Evolutionary conservation across 2,888 invertebrate species (phyloP).

Genomic region (Hoplodrina blanda): DNA sequence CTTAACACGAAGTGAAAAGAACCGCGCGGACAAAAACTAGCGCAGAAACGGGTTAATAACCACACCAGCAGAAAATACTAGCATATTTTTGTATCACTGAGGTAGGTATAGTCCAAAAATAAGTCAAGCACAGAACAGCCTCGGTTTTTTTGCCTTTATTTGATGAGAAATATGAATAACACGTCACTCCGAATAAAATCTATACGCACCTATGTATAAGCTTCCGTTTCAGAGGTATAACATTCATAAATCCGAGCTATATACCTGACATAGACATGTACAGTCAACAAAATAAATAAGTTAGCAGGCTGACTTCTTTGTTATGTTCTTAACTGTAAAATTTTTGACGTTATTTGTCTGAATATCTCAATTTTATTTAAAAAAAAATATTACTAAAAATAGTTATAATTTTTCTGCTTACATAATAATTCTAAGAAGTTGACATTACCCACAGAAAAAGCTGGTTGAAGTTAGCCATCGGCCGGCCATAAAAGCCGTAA

Average conservation of each 20-base stretch:
- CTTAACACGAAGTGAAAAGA: too few relatives aligned
- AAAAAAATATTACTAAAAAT: too few relatives aligned
- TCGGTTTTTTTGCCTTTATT: slow-evolving; percentile 6
- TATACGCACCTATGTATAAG: background rate
- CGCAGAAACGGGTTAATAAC: too few relatives aligned
- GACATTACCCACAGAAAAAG: too few relatives aligned
- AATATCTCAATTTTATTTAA: too few relatives aligned
- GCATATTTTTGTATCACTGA: background rate
- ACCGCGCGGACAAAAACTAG: too few relatives aligned
- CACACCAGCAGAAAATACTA: background rate
- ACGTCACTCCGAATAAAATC: slow-evolving; percentile 6
- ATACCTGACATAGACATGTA: background rate
- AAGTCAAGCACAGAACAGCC: too few relatives aligned
- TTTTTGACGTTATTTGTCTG: background rate
- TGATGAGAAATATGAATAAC: slow-evolving; percentile 21
- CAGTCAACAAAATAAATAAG: background rate
- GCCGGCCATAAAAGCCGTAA: too few relatives aligned
- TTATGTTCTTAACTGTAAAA: background rate
- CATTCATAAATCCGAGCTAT: slow-evolving; percentile 9
- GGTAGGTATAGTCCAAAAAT: background rate
- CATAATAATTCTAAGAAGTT: too few relatives aligned
- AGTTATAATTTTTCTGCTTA: too few relatives aligned
- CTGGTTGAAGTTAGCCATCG: too few relatives aligned
- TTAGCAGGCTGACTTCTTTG: background rate
- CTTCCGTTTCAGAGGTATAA: slow-evolving; percentile 15